Base-by-base conservation (phyloP, 2,797 vertebrate species). In the Tachyglossus aculeatus region DNA sequence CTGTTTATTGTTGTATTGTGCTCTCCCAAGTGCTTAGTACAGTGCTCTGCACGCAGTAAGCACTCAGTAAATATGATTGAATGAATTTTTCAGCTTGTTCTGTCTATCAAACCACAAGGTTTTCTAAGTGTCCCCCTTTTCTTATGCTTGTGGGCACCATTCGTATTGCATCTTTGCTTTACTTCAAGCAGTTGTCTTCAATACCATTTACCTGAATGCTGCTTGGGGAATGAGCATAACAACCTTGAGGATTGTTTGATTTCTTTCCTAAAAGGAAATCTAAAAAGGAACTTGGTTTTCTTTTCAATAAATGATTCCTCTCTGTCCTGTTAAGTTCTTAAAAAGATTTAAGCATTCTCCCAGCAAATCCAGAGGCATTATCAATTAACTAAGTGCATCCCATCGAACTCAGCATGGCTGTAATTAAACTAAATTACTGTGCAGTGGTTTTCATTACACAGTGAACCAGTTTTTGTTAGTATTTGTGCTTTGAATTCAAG, bases 371-470 rank as follows among this genome's bases (percentile, higher is more conserved):
- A 78, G 81, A 84, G 69, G 71, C 68, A 68, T 78, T 78, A 77
- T 81, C 79, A 81, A 66, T 87, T 90, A 88, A 38, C 70, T 25
- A 71, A 63, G 67, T 71, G 67, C 70, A 83, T 54, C 61, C 59
- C 81, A 68, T 89, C 5, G 51, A 86, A 78, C 29, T 75, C 27
- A 75, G 71, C 71, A 74, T 39, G 77, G 39, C 56, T 79, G 69
- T 84, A 88, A 89, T 88, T 73, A 84, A 87, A 74, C 55, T 47
- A 80, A 87, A 87, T 87, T 77, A 60, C 77, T 70, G 25, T 76
- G 56, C 55, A 67, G 59, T 73, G 53, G 61, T 54, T 89, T 84
- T 87, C 74, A 77, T 87, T 90, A 83, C 53, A 72, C 63, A 81
- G 37, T 59, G 71, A 67, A 71, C 79, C 50, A 33, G 70, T 41